Evolutionary conservation across 2,888 invertebrate species (phyloP).

Genomic region (Epirrhoe tristata): DNA sequence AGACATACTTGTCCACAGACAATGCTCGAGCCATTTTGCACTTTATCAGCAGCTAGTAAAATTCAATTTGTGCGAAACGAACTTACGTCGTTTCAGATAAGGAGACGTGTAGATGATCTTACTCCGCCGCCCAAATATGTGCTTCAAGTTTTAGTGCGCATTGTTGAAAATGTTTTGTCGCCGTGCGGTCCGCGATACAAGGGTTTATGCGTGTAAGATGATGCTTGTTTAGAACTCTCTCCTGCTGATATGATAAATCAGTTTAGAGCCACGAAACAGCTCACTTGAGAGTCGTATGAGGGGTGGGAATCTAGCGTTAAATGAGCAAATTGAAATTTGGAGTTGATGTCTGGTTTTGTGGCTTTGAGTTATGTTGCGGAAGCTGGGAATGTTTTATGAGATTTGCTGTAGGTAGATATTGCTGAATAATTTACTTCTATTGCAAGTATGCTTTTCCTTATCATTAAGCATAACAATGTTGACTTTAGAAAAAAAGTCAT

Average conservation of each 20-base stretch:
- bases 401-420: conserved; percentile 49
- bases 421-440: neutral
- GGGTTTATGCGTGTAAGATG: conserved; percentile 85
- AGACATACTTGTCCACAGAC: conserved; percentile 55
- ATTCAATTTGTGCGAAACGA: conserved; percentile 44
- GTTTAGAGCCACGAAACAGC: conserved; percentile 77
- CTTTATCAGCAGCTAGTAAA: conserved; percentile 51
- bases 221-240: conserved; percentile 80
- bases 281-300: conserved; percentile 71
- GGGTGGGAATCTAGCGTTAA: conserved; percentile 73
- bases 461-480: neutral
- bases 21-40: conserved; percentile 46
- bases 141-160: conserved; percentile 73
- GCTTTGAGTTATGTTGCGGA: conserved; percentile 42
- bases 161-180: conserved; percentile 75
- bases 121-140: conserved; percentile 73
- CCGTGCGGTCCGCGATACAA: conserved; percentile 68
- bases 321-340: conserved; percentile 76
- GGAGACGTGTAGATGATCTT: conserved; percentile 59
- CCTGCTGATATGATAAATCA: conserved; percentile 83
- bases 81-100: conserved; percentile 53
- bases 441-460: conserved; percentile 2
- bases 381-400: conserved; percentile 37
- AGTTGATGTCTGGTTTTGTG: conserved; percentile 50
- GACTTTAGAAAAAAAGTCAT: neutral